A percentile compares a stretch with the other conserved stretches of the same genome.
phyloP scores from a whole-genome alignment of 2,113 vertebrate species.

The Coryphaenoides rupestris region DNA sequence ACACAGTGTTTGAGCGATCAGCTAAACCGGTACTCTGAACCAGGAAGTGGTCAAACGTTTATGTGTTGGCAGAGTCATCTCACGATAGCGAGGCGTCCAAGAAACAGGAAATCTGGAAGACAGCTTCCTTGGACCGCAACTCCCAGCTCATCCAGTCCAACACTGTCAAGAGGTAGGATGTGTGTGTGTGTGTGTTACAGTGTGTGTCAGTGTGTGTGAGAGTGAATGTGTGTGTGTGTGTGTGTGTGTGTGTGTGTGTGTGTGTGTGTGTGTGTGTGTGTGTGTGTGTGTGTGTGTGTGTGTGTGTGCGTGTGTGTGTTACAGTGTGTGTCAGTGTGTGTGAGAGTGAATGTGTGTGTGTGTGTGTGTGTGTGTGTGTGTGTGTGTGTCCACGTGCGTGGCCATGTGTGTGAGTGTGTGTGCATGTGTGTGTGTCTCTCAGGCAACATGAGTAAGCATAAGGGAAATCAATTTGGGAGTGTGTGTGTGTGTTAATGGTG shows the following conservation, averaged over 20 bases:
- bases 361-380: too few species aligned
- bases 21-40: neutral
- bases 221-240: constrained; percentile 4
- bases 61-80: constrained; percentile 61
- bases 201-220: neutral
- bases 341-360: constrained; percentile 5
- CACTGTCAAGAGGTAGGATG: constrained; percentile 70
- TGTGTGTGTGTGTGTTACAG: neutral
- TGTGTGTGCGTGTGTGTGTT: constrained; percentile 1
- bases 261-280: too few species aligned
- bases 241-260: too few species aligned
- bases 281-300: neutral
- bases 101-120: constrained; percentile 72
- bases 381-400: too few species aligned
- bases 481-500: constrained; percentile 1
- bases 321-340: too few species aligned
- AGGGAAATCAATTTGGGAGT: too few species aligned
- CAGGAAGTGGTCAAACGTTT: neutral
- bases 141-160: constrained; percentile 56
- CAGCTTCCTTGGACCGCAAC: constrained; percentile 70
- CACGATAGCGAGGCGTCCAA: constrained; percentile 67
- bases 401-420: too few species aligned
- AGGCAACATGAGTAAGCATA: too few species aligned
- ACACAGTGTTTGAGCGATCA: too few species aligned
- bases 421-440: too few species aligned